Base-by-base conservation (phyloP, 2,888 invertebrate species). In the Polylopha cassiicola region DNA sequence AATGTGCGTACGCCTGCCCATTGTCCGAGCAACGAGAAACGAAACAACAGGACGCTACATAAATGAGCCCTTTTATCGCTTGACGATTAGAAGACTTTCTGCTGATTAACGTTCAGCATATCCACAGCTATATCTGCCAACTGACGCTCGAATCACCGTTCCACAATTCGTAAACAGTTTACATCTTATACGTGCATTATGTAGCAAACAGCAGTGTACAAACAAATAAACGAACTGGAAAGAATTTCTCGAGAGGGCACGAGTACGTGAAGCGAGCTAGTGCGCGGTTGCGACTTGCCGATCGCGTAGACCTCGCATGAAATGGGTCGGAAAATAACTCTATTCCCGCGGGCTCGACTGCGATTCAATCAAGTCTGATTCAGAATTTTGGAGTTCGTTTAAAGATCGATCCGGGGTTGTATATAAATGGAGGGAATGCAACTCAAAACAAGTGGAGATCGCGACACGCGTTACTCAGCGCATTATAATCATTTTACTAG, bases 331-430 rank as follows among this genome's bases (percentile, higher is more conserved):
- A 78, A 82, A 82, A 81, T 79, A 79, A 77, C 75, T 73, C 67
- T 63, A 65, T 73, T 76, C 80, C 80, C 80, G 65, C 62, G 77
- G 80, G 82, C 77, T 65, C 63, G 65, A 61, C 69, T 73, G 66
- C 70, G 79, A 81, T 82, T 81, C 84, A 85, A 85, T 85, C 82
- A 80, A 75, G 65, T 71, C 71, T 70, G 75, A 81, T 81, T 80
- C 80, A 78, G 73, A 76, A 76, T 77, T 80, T 81, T 64, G 76
- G 74, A 78, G 81, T 82, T 79, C 77, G 79, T 81, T 81, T 81
- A 80, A 78, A 60, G 68, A 74, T 36, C 39, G 38, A 21, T 29
- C 27, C 44, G 33, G 30, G 30, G 33, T 24, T 28, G 58, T 58
- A 62, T 60, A 65, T 63, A 65, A 73, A 66, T 65, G 62, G 63